Base-by-base conservation (phyloP, 2,888 invertebrate genomes). In the Agrotis ipsilon region DNA sequence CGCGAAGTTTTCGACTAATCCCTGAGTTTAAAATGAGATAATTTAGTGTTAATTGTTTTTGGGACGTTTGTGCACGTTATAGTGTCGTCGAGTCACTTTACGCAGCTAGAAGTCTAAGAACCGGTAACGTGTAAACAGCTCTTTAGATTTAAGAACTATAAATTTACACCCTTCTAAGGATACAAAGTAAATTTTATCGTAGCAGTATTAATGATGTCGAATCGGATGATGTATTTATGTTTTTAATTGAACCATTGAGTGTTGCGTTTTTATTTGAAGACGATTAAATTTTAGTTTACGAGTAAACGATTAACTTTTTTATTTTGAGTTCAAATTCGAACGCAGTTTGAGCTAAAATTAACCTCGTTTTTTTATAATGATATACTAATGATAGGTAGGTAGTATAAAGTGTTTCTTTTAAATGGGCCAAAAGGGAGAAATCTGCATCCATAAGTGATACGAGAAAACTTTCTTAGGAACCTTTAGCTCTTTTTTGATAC, bases 1-100 rank as follows among this genome's bases (percentile, higher is more conserved):
- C 88, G 92, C 21, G 89, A 89, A 76, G 89, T 92, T 24, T 91
- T 88, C 46, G 55, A 89, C 32, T 85, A 83, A 78, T 52, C 9
- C 13, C 24, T 4, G n/a, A 27, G 2, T 18, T 43, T 48, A 1
- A 2, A 45, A 70, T 16, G 39, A 55, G 6, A 24, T 21, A 45
- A 18, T 43, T 16, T 69, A 70, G 49, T 39, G 45, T 45, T 76
- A 73, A 58, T 68, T 76, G 24, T 66, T 65, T 21, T 13, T 58
- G 1, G 65, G 66, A 45, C 5, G 32, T 45, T 54, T 54, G 45
- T 59, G 24, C 52, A 63, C 59, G 78, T 77, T 70, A 32, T 59
- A 52, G 39, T 77, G 54, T 55, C 54, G 13, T 55, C 45, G 32
- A 51, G 24, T 39, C 14, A 68, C 27, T 57, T 39, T 52, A 52